A percentile compares a stretch with the other conserved stretches of the same genome.
Conservation (phyloP, 2,888 invertebrate species). For the Parnassius apollo region DNA sequence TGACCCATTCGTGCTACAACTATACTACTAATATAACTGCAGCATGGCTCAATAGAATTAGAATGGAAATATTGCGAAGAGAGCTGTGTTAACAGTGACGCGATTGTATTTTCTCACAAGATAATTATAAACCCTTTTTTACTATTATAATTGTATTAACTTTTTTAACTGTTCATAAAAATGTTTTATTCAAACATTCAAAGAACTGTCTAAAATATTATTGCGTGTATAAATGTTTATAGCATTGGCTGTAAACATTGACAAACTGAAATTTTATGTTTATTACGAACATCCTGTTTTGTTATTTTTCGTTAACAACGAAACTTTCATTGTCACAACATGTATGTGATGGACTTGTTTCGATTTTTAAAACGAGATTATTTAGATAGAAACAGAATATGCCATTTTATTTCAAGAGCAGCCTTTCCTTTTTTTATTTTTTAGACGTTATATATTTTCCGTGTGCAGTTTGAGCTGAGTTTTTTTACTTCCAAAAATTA, state of each 20-base stretch:
- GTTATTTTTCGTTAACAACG: conserved; percentile 68
- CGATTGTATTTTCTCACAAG: too few relatives aligned
- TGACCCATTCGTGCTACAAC: too few relatives aligned
- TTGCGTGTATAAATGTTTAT: conserved; percentile 30
- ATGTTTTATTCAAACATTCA: too few relatives aligned
- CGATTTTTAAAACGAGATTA: conserved; percentile 69
- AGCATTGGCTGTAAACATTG: conserved; percentile 22
- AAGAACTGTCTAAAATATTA: conserved; percentile 33
- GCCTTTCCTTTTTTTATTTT: conserved; percentile 58
- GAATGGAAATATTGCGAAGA: too few relatives aligned
- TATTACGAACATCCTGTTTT: conserved; percentile 57
- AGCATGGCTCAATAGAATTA: too few relatives aligned
- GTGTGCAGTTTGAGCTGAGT: conserved; percentile 44
- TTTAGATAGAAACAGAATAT: conserved; percentile 72
- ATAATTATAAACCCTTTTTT: too few relatives aligned
- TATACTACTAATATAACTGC: too few relatives aligned
- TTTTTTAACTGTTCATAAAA: too few relatives aligned
- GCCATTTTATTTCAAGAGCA: conserved; percentile 75
- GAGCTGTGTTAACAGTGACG: too few relatives aligned
- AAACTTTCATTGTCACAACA: conserved; percentile 63
- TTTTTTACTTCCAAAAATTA: conserved; percentile 45
- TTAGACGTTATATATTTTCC: conserved; percentile 65
- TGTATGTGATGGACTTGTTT: conserved; percentile 73
- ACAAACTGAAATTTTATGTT: conserved; percentile 53
- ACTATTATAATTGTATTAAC: too few relatives aligned